Evolutionary conservation across 2,888 invertebrate species (phyloP).

Genomic region (Exocentrus adspersus): DNA sequence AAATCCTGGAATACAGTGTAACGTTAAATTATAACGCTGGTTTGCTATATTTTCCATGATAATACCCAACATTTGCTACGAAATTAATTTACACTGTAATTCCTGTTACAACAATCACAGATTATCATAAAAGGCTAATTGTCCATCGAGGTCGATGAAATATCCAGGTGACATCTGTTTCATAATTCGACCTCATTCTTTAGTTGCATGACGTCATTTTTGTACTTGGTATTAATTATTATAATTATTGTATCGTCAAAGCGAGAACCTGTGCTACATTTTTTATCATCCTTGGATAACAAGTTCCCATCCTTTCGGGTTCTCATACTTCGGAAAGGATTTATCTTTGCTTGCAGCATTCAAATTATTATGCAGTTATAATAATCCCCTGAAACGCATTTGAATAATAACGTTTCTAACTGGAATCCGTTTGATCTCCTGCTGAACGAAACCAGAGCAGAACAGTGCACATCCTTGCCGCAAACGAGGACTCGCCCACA

Average conservation of each 20-base stretch:
- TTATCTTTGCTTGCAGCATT: too few species aligned
- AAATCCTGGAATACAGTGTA: too few species aligned
- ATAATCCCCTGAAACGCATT: too few species aligned
- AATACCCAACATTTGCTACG: not conserved
- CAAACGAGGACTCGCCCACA: conserved; percentile 3
- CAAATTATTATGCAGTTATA: too few species aligned
- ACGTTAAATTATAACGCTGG: not conserved
- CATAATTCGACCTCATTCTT: not conserved
- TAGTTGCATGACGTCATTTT: not conserved
- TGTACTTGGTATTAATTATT: too few species aligned
- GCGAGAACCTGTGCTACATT: too few species aligned
- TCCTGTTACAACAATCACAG: not conserved
- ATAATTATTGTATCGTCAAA: too few species aligned
- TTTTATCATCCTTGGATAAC: too few species aligned
- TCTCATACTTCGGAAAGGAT: too few species aligned
- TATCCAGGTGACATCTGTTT: not conserved
- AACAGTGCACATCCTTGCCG: not conserved
- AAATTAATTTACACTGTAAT: not conserved
- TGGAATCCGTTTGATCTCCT: not conserved
- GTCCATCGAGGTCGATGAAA: not conserved
- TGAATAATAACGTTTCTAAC: too few species aligned
- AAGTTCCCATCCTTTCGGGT: too few species aligned
- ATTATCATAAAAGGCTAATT: not conserved
- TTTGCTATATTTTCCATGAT: not conserved
- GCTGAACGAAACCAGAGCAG: not conserved